Evolutionary conservation across 1,140 invertebrate genomes (phyloP).

Genomic region (Magallana angulata): DNA sequence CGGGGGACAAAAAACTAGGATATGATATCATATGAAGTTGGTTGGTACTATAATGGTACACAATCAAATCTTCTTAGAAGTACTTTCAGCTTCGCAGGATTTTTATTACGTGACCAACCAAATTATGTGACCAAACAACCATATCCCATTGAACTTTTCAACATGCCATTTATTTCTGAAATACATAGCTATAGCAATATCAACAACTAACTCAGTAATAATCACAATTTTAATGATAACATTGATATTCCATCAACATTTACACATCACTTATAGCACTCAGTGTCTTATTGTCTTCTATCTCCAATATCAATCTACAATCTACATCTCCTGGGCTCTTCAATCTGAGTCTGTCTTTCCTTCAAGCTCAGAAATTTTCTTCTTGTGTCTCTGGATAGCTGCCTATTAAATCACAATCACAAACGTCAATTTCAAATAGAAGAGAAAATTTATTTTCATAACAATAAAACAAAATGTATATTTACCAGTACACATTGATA

Average conservation of each 20-base stretch:
- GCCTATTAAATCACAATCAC: not conserved
- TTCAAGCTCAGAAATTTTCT: not conserved
- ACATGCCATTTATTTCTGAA: too few relatives aligned
- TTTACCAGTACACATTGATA: too few relatives aligned
- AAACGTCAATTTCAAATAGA: not conserved
- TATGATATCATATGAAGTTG: too few relatives aligned
- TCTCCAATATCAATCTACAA: not conserved
- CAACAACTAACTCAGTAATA: not conserved
- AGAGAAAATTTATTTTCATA: not conserved
- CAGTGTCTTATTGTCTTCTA: not conserved
- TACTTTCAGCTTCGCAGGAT: too few relatives aligned
- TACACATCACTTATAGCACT: constrained; percentile 16
- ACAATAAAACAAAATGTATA: not conserved
- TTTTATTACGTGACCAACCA: too few relatives aligned
- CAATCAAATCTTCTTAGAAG: too few relatives aligned
- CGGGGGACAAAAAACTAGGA: too few relatives aligned
- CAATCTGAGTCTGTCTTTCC: constrained; percentile 1
- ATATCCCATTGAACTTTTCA: too few relatives aligned
- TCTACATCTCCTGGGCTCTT: not conserved
- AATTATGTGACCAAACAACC: too few relatives aligned
- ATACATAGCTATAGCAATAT: too few relatives aligned
- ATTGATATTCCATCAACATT: not conserved
- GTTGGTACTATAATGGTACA: too few relatives aligned
- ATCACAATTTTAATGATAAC: constrained; percentile 31
- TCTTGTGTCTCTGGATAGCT: constrained; percentile 1